Conservation (phyloP, 2,113 vertebrate species). For the Phycodurus eques region DNA sequence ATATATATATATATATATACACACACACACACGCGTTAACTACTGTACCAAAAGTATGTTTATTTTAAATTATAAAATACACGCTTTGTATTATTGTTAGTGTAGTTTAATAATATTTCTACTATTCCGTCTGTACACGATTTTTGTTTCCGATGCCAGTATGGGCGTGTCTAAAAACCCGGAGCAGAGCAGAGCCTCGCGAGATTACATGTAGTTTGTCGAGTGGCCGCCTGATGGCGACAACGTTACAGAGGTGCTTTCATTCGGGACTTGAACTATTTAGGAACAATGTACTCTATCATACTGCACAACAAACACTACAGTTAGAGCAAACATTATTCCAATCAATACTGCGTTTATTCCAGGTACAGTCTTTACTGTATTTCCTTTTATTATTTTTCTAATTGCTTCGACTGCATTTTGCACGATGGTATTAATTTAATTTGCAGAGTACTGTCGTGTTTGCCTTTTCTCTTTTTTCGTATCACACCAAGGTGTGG, state of each 20-base stretch:
- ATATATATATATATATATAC: background rate
- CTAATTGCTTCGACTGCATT: no score
- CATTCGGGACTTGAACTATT: no score
- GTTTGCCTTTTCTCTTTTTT: no score
- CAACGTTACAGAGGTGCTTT: background rate
- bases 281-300: no score
- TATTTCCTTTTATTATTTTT: no score
- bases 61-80: background rate
- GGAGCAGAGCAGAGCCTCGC: background rate
- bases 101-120: background rate
- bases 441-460: no score
- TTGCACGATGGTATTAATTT: no score
- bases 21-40: background rate
- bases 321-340: no score
- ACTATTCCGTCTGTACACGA: background rate
- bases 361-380: no score
- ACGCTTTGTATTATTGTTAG: background rate
- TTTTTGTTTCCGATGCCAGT: background rate
- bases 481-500: no score
- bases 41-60: background rate
- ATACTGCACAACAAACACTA: no score
- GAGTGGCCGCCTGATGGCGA: conserved; percentile 39
- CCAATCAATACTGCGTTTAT: no score
- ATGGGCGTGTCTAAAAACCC: background rate
- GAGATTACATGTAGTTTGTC: background rate